Base-by-base conservation (phyloP, 2,888 invertebrate species). In the Andrena hattorfiana region DNA sequence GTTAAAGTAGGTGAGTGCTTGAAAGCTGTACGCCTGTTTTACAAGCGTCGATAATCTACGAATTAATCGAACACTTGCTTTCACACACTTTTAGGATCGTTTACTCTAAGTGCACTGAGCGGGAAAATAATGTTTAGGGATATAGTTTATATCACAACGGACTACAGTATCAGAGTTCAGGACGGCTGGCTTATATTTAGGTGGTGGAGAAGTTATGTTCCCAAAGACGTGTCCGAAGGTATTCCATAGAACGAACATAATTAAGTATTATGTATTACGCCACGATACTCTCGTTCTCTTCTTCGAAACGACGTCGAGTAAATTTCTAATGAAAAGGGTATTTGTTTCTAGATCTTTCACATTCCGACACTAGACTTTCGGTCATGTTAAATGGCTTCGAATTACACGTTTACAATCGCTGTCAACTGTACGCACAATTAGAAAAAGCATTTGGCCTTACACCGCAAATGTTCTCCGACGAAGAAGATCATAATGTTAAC, bases 101-200 rank as follows among this genome's bases (percentile, higher is more conserved):
- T 99, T 91, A 98, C 98, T 5, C 95, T 99, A 73, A 98, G 99
- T 94, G 98, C 98, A n/a, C 95, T 99, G 84, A 98, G 99, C 73
- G 99, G 99, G 2, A 99, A 99, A 95, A 97, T 99, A 72, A 99
- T 99, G 99, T 99, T 99, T 94, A 96, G 99, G 77, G 99, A 99
- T 95, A 96, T 99, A 89, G 97, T 98, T 73, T 99, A 98, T 92
- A 97, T 99, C 81, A 98, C 98, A 85, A 97, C 98, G 92, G 99
- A 99, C 95, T 99, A 97, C 94, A 97, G 98, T 48, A 94, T 99
- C 59, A 96, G 99, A 85, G 96, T 99, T 85, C 99, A 99, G 94
- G 99, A 99, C 95, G 99, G 99, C 1, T 99, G 98, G 96, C 95
- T 99, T 85, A 98, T 99, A 94, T 99, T 99, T 94, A 96, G 99